Evolutionary conservation across 2,888 invertebrate species (phyloP).

Genomic region (Phania funesta): DNA sequence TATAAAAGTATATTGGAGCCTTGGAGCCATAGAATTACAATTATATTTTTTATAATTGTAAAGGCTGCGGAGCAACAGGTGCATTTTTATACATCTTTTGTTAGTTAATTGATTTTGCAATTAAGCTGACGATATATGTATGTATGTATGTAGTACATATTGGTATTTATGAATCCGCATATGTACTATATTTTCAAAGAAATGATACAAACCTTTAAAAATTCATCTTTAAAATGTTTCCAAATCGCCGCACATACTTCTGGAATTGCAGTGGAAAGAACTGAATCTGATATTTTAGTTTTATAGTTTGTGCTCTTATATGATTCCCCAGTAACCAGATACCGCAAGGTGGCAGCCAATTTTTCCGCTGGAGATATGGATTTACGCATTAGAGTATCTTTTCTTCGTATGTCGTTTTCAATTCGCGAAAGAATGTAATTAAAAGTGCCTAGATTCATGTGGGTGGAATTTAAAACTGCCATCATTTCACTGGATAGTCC

Average conservation of each 20-base stretch:
- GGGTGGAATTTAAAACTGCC: neutral
- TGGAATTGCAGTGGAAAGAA: constrained; percentile 6
- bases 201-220: neutral
- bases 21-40: too few species aligned
- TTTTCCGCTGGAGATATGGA: constrained; percentile 37
- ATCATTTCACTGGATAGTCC: neutral
- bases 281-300: neutral
- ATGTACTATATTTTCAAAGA: neutral
- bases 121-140: too few species aligned
- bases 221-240: constrained; percentile 7
- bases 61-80: too few species aligned
- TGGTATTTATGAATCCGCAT: too few species aligned
- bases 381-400: neutral
- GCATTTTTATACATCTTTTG: too few species aligned
- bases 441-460: neutral
- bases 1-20: too few species aligned
- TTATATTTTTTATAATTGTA: too few species aligned
- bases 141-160: too few species aligned
- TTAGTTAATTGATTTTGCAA: too few species aligned
- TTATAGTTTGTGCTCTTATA: constrained; percentile 5
- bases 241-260: constrained; percentile 28
- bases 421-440: neutral
- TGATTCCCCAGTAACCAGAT: constrained; percentile 26
- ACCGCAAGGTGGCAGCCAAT: constrained; percentile 22
- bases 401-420: constrained; percentile 3